Evolutionary conservation across 2,888 invertebrate genomes (phyloP).

Genomic region (Eristalis intricaria): DNA sequence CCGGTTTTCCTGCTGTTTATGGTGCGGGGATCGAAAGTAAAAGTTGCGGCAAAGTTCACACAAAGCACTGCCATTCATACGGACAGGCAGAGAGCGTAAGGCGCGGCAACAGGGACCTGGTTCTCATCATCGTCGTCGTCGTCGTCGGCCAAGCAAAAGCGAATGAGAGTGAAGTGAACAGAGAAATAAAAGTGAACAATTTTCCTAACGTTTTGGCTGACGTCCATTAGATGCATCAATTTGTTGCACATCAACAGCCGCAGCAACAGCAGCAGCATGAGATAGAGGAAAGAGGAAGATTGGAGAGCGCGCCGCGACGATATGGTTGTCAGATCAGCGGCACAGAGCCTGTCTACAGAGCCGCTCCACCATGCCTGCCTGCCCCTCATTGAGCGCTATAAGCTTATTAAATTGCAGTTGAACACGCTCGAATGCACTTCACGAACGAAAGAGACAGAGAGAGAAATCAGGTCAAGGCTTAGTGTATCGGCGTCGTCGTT

Average conservation of each 20-base stretch:
- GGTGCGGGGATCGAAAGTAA: constrained; percentile 53
- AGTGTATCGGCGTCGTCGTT: constrained; percentile 73
- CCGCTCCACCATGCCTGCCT: neutral
- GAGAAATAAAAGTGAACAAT: constrained; percentile 31
- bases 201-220: constrained; percentile 46
- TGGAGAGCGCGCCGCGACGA: neutral
- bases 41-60: constrained; percentile 54
- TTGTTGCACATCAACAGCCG: constrained; percentile 56
- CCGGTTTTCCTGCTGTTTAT: constrained; percentile 1
- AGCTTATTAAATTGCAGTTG: constrained; percentile 72
- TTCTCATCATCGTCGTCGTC: neutral
- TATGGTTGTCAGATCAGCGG: constrained; percentile 17
- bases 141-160: neutral
- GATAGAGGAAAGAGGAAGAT: neutral
- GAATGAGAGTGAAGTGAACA: neutral
- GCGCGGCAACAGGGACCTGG: neutral
- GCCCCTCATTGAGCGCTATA: constrained; percentile 44
- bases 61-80: neutral
- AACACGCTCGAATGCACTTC: constrained; percentile 71
- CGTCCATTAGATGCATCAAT: constrained; percentile 67
- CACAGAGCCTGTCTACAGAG: constrained; percentile 18
- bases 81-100: neutral
- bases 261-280: neutral
- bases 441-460: constrained; percentile 79
- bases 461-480: constrained; percentile 82